Base-by-base conservation (phyloP, 2,888 invertebrate genomes). In the Rhagium mordax region DNA sequence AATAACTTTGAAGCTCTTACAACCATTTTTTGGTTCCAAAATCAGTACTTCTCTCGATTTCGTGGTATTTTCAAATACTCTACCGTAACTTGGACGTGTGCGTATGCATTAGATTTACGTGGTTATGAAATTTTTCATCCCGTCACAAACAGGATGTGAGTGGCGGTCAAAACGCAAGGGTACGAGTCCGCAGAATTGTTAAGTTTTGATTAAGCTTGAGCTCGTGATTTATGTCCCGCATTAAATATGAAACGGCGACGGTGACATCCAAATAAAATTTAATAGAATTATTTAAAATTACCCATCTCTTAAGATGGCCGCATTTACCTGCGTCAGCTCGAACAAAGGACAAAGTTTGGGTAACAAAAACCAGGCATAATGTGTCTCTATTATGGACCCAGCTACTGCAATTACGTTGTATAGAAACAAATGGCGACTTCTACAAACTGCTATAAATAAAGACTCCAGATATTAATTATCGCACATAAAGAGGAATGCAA, bases 391-490 rank as follows among this genome's bases (percentile, higher is more conserved):
- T 78, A 78, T 74, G 69, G 69, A 41, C 65, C 49, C 65, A 67
- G 65, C 55, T 65, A 55, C 57, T 51, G 74, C 77, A 74, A 79
- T 81, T 81, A 76, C 71, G 72, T 73, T 74, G 74, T 76, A 78
- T 77, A 78, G 77, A 79, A 81, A 81, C 78, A 80, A 81, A 80
- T 75, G 80, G 74, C 78, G 76, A 78, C 80, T 78, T 76, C 74
- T 74, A 53, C 57, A 74, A 78, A 78, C 80, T 75, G 76, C 78
- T 75, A 78, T 82, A 79, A 78, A 81, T 78, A 81, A 78, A 76
- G 77, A 71, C 76, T 73, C 72, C 71, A 65, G 79, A 80, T 80
- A 83, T 83, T 82, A 83, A 83, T 83, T 82, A 81, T 78, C 74
- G 78, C 73, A 72, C 76, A 76, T 75, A 78, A 79, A 77, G 75